These are phyloP conservation scores for Sepiola atlantica DNA, from an alignment of 2,888 invertebrate species.

Conservation along the genomic window DNA sequence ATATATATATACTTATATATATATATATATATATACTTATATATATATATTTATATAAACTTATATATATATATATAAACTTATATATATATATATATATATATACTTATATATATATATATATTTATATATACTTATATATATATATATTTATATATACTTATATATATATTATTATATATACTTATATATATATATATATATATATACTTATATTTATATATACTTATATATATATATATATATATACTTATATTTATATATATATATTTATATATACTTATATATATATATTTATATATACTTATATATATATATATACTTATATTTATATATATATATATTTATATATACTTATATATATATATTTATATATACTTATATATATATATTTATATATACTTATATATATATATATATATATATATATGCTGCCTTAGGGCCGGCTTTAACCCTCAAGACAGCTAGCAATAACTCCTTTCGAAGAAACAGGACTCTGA, in stretches of 20 bases:
- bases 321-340: not conserved
- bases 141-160: not conserved
- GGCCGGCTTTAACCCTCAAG: too few relatives aligned
- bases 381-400: not conserved
- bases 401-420: constrained; percentile 8
- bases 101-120: not conserved
- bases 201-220: not conserved
- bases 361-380: not conserved
- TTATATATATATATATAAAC: not conserved
- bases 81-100: not conserved
- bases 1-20: not conserved
- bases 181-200: not conserved
- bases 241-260: too few relatives aligned
- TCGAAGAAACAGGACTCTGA: too few relatives aligned
- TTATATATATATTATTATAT: not conserved
- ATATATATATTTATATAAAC: constrained; percentile 8
- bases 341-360: not conserved
- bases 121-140: not conserved
- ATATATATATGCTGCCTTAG: too few relatives aligned
- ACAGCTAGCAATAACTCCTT: too few relatives aligned
- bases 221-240: not conserved
- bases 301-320: not conserved
- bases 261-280: not conserved
- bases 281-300: not conserved
- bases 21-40: not conserved